Conservation (phyloP, 2,113 vertebrate genomes). For the Menura novaehollandiae region DNA sequence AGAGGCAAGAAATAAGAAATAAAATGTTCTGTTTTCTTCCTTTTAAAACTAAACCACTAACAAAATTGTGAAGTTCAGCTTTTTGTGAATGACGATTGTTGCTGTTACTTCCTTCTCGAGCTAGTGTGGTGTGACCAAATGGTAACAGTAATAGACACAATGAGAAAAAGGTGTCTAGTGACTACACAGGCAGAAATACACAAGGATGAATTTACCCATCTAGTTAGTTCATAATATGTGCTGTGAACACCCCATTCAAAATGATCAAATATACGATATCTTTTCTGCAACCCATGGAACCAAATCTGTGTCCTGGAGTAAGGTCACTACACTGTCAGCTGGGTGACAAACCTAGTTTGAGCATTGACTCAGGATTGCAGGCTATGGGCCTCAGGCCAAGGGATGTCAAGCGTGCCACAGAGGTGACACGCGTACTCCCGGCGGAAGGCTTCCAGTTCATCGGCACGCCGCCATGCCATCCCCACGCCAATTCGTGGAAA, state of each 20-base stretch:
- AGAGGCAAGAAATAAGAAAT: background rate
- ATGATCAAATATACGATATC: background rate
- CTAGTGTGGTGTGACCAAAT: background rate
- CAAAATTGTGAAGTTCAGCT: background rate
- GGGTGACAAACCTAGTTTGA: conserved; percentile 31
- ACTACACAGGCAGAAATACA: background rate
- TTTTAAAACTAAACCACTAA: background rate
- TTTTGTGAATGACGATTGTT: background rate
- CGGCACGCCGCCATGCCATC: background rate
- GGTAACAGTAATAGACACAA: background rate
- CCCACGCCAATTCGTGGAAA: background rate
- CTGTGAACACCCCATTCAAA: background rate
- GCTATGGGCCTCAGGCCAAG: conserved; percentile 13
- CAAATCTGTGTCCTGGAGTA: conserved; percentile 28
- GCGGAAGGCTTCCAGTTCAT: conserved; percentile 8
- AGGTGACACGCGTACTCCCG: background rate
- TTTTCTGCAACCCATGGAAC: background rate
- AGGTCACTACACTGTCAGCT: conserved; percentile 53
- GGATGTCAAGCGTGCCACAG: conserved; percentile 36
- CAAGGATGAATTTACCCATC: background rate
- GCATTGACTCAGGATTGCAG: conserved; percentile 45
- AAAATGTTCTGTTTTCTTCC: background rate
- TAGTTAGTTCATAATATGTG: background rate
- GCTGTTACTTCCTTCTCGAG: background rate
- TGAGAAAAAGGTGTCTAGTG: background rate